Conservation (phyloP, 2,797 vertebrate species). For the Melanotaenia boesemani region DNA sequence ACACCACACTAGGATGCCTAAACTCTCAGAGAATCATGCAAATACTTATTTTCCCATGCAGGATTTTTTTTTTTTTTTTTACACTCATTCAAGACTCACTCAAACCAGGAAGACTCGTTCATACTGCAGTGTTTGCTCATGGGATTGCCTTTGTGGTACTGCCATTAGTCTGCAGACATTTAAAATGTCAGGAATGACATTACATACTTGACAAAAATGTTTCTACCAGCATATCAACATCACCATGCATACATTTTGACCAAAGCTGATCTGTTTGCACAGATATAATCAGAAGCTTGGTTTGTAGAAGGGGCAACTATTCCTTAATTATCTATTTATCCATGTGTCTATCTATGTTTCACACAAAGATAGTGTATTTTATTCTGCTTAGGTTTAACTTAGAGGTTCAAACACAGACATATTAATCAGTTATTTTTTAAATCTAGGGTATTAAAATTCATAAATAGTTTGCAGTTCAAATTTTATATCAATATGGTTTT, state of each 20-base stretch:
- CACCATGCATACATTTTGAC: neutral
- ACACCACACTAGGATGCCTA: conserved; percentile 18
- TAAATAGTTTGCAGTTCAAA: neutral
- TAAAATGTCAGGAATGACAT: neutral
- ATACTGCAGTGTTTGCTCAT: conserved; percentile 34
- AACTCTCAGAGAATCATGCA: conserved; percentile 46
- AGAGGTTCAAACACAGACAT: neutral
- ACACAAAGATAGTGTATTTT: neutral
- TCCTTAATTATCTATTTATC: neutral
- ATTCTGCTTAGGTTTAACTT: neutral
- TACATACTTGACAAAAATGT: neutral
- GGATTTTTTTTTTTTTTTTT: conserved; percentile 52
- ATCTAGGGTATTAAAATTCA: neutral
- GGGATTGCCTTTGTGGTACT: neutral
- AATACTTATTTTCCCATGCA: conserved; percentile 47
- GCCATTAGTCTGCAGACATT: conserved; percentile 28
- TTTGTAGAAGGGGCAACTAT: neutral
- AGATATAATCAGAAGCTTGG: neutral
- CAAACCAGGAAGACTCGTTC: conserved; percentile 72
- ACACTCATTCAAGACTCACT: conserved; percentile 69
- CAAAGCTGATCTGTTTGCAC: neutral
- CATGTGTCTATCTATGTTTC: neutral
- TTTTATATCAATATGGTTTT: neutral
- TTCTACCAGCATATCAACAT: neutral
- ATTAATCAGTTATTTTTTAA: neutral